Evolutionary conservation across 2,113 vertebrate genomes (phyloP).

Genomic region (Sorex araneus): DNA sequence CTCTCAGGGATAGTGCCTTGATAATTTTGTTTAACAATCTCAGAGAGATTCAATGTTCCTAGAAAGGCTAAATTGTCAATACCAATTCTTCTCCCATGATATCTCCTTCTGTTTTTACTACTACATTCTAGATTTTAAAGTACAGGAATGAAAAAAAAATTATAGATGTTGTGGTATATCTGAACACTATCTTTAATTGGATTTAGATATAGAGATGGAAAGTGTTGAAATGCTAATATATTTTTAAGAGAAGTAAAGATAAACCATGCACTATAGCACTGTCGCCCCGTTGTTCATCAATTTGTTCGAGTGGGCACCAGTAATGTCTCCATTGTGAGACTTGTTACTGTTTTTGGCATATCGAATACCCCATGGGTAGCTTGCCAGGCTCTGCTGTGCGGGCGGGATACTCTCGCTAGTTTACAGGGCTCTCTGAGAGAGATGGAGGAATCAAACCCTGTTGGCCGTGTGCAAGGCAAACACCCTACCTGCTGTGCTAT

Average conservation of each 20-base stretch:
- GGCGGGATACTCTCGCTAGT: too few species aligned
- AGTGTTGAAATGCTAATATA: background rate
- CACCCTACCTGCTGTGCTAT: too few species aligned
- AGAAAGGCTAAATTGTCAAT: background rate
- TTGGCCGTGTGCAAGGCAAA: too few species aligned
- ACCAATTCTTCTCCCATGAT: background rate
- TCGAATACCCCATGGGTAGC: too few species aligned
- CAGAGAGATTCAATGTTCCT: background rate
- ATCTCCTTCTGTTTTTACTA: background rate
- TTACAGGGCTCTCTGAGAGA: too few species aligned
- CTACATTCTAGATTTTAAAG: background rate
- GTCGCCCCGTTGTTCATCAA: too few species aligned
- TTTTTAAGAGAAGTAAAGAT: background rate
- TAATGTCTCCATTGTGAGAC: too few species aligned
- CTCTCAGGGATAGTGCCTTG: background rate
- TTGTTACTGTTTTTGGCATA: too few species aligned
- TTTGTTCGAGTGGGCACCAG: too few species aligned
- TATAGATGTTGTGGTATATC: background rate
- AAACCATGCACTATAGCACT: too few species aligned
- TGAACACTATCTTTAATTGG: background rate
- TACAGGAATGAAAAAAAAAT: background rate
- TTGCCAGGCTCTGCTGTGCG: too few species aligned
- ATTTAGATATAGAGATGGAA: background rate
- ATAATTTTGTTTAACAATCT: background rate
- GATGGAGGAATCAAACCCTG: too few species aligned